Percentiles rank a stretch among this genome's conserved stretches.
phyloP scores from a whole-genome alignment of 2,888 invertebrate species.

The Julus scandinavius region DNA sequence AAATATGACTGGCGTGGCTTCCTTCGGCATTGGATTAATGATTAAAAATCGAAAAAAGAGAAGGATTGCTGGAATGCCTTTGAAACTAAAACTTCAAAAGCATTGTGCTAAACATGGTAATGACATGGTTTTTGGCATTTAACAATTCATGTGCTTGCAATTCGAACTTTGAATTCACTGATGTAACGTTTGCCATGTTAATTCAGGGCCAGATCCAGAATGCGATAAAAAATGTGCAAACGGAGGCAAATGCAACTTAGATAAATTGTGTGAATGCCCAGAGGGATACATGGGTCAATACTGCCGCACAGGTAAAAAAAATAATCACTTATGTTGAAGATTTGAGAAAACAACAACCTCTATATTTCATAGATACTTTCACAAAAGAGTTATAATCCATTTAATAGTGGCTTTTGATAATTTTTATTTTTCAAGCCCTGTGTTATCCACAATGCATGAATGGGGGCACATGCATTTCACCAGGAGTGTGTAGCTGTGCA shows the following conservation, averaged over 20 bases:
- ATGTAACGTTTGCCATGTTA: neutral
- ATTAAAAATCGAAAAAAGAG: conserved; percentile 73
- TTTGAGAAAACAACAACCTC: no score
- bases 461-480: conserved; percentile 90
- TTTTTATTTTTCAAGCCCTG: conserved; percentile 70
- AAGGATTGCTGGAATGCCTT: conserved; percentile 54
- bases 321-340: neutral
- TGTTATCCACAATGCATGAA: conserved; percentile 94
- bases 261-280: conserved; percentile 87
- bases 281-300: conserved; percentile 92
- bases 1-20: conserved; percentile 86
- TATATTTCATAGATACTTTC: no score
- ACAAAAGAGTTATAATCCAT: no score
- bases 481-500: conserved; percentile 87
- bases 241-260: conserved; percentile 84
- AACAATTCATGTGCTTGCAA: neutral
- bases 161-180: neutral
- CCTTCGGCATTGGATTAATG: conserved; percentile 85
- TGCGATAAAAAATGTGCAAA: conserved; percentile 88
- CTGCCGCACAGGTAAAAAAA: conserved; percentile 74
- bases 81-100: conserved; percentile 54
- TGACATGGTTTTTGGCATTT: neutral
- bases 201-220: conserved; percentile 80
- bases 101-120: conserved; percentile 55
- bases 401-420: no score